Percentiles rank a stretch among this genome's conserved stretches.
These are phyloP conservation scores for Leucopsar rothschildi DNA, from an alignment of 2,113 vertebrate species.

Conservation along the genomic window DNA sequence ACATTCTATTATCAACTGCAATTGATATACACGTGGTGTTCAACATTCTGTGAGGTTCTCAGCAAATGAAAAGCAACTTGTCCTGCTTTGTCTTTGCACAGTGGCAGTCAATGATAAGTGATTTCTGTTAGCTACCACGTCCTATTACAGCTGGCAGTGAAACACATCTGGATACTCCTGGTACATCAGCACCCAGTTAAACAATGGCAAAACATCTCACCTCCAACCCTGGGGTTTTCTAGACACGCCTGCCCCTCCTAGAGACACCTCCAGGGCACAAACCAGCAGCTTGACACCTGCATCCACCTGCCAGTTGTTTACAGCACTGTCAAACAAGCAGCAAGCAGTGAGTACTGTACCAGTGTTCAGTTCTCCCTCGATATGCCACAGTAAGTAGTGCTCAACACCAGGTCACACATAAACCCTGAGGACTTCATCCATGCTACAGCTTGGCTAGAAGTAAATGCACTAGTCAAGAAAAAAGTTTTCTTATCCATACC, in stretches of 20 bases:
- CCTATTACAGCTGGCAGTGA: background rate
- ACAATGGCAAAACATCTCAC: background rate
- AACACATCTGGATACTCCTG: background rate
- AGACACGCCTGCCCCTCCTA: background rate
- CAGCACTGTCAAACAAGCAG: background rate
- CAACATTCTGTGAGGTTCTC: background rate
- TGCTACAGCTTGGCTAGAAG: background rate
- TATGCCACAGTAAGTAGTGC: background rate
- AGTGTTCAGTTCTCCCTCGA: background rate
- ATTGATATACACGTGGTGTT: background rate
- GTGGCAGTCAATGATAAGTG: background rate
- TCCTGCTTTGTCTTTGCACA: background rate
- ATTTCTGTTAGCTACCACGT: rapidly evolving
- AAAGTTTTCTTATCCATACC: background rate
- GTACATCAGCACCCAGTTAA: background rate
- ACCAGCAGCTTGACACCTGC: background rate
- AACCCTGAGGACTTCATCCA: background rate
- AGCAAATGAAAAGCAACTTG: background rate
- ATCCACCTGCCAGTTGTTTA: constrained; percentile 25
- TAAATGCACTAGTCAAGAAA: background rate
- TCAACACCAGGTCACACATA: background rate
- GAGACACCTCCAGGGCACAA: constrained; percentile 14
- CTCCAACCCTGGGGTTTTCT: background rate
- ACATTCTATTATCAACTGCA: background rate
- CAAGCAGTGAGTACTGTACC: background rate